A percentile compares a stretch with the other conserved stretches of the same genome.
phyloP scores from a whole-genome alignment of 2,888 invertebrate genomes.

The Leptarthrus brevirostris region DNA sequence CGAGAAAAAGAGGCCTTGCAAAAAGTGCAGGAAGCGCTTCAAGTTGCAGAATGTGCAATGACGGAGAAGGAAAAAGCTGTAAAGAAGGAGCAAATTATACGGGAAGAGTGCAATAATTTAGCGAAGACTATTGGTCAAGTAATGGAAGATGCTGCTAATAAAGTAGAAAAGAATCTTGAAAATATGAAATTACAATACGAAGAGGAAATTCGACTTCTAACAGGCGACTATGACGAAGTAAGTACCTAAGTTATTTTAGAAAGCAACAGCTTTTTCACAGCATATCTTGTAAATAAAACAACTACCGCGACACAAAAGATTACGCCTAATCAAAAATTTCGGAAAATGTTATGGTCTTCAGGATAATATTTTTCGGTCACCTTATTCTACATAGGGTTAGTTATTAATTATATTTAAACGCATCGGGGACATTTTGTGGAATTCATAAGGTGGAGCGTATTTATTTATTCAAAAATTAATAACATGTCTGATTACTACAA shows the following conservation, averaged over 20 bases:
- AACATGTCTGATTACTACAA: no score
- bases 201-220: constrained; percentile 70
- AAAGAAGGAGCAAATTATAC: constrained; percentile 67
- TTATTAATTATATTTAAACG: no score
- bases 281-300: no score
- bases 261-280: not conserved
- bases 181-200: constrained; percentile 71
- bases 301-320: no score
- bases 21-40: constrained; percentile 72
- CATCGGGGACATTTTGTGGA: no score
- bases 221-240: constrained; percentile 68
- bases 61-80: constrained; percentile 71
- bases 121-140: constrained; percentile 70
- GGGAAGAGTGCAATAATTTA: constrained; percentile 70
- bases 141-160: constrained; percentile 70
- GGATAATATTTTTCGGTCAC: no score
- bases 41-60: constrained; percentile 70
- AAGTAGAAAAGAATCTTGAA: constrained; percentile 72
- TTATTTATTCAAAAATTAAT: no score
- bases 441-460: no score
- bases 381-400: no score
- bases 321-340: no score
- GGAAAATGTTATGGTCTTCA: no score
- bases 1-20: constrained; percentile 69
- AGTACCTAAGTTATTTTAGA: not conserved